Conservation (phyloP, 2,888 invertebrate species). For the Halocaridina rubra region DNA sequence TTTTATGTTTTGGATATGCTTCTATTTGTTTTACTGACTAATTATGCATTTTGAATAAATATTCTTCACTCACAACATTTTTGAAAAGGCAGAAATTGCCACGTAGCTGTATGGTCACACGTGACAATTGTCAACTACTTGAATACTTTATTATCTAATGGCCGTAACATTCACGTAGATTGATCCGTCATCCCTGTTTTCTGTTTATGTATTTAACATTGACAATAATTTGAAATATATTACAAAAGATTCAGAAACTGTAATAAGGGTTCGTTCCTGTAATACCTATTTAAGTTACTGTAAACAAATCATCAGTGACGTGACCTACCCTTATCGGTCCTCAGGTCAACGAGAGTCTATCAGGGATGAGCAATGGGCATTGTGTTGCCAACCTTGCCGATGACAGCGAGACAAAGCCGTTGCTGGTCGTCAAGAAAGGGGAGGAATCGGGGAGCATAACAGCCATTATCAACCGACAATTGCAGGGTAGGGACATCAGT, state of each 20-base stretch:
- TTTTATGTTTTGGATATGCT: conserved; percentile 33
- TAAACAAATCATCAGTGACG: too few species aligned
- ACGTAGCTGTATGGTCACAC: neutral
- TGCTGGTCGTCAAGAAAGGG: conserved; percentile 60
- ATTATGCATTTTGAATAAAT: conserved; percentile 11
- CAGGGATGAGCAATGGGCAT: conserved; percentile 60
- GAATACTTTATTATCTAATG: too few species aligned
- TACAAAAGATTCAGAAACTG: too few species aligned
- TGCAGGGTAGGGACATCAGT: conserved; percentile 61
- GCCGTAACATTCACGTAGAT: too few species aligned
- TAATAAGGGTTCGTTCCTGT: too few species aligned
- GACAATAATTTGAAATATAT: too few species aligned
- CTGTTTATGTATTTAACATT: too few species aligned
- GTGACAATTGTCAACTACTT: too few species aligned
- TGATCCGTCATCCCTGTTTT: too few species aligned
- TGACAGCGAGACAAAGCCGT: conserved; percentile 59
- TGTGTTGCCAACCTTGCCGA: conserved; percentile 58
- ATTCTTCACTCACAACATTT: neutral
- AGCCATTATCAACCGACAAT: conserved; percentile 59
- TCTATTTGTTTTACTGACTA: neutral
- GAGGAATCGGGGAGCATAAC: conserved; percentile 58
- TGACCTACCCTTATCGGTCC: conserved; percentile 49
- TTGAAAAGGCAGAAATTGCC: too few species aligned
- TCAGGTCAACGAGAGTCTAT: conserved; percentile 61
- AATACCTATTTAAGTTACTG: too few species aligned